A percentile compares a stretch with the other conserved stretches of the same genome.
Evolutionary conservation across 2,113 vertebrate species (phyloP).

Genomic region (Psilopsiagon aymara): DNA sequence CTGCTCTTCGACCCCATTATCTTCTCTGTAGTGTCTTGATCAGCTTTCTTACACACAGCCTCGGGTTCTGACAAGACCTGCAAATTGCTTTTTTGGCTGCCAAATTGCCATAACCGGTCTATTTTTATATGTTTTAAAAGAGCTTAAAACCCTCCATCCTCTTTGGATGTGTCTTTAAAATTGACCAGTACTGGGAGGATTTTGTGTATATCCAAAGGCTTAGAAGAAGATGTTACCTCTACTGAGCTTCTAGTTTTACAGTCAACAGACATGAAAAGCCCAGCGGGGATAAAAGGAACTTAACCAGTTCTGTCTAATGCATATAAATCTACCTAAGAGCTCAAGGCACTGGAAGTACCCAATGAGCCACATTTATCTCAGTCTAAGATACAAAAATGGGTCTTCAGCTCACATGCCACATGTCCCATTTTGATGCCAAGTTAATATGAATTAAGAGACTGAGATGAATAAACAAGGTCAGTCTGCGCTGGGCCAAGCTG

Average conservation of each 20-base stretch:
- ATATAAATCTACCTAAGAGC: conserved; percentile 85
- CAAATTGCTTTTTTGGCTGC: conserved; percentile 78
- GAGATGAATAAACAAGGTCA: conserved; percentile 82
- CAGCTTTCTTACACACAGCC: conserved; percentile 76
- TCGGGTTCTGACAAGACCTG: conserved; percentile 68
- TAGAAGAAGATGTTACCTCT: conserved; percentile 75
- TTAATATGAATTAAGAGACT: conserved; percentile 76
- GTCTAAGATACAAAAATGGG: conserved; percentile 75
- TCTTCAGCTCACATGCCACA: conserved; percentile 74
- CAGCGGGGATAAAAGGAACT: conserved; percentile 81
- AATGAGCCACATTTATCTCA: conserved; percentile 65
- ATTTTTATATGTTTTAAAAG: conserved; percentile 81
- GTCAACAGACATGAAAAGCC: conserved; percentile 81
- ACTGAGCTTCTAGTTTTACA: conserved; percentile 80
- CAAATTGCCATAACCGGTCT: conserved; percentile 82
- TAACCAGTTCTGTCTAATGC: conserved; percentile 81
- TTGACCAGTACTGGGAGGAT: conserved; percentile 80
- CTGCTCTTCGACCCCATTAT: conserved; percentile 78
- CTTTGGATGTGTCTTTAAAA: conserved; percentile 82
- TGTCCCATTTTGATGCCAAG: conserved; percentile 72
- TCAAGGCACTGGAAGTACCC: conserved; percentile 75
- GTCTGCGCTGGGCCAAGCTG: conserved; percentile 73
- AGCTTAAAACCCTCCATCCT: conserved; percentile 80
- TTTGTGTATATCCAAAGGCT: conserved; percentile 80
- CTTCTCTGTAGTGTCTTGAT: conserved; percentile 76